These are phyloP conservation scores for Acanthurus lineatus DNA, from an alignment of 2,797 vertebrate species.

Conservation along the genomic window DNA sequence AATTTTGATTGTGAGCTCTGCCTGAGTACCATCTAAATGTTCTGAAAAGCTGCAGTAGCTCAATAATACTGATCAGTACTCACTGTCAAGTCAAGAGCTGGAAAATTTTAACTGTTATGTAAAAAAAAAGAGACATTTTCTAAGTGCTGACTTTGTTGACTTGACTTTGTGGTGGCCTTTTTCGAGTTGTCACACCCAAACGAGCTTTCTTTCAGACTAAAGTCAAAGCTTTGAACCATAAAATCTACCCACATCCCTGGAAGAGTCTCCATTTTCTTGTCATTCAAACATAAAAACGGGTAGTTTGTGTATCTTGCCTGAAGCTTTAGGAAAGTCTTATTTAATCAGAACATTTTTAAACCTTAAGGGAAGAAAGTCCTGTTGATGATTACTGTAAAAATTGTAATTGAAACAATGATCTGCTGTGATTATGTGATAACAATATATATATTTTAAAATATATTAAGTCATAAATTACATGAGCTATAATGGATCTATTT, in stretches of 20 bases:
- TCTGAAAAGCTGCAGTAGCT: background rate
- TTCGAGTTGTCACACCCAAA: slow-evolving; percentile 31
- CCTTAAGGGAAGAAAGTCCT: background rate
- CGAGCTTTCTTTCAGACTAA: slow-evolving; percentile 36
- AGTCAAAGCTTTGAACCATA: slow-evolving; percentile 44
- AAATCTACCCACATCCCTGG: slow-evolving; percentile 22
- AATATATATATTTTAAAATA: too few species aligned
- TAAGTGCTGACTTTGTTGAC: background rate
- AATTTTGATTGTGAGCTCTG: slow-evolving; percentile 19
- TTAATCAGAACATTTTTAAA: background rate
- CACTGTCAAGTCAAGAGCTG: background rate
- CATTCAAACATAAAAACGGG: slow-evolving; percentile 5
- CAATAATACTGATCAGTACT: background rate
- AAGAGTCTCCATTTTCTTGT: slow-evolving; percentile 21
- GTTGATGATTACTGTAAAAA: background rate
- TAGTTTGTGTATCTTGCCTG: slow-evolving; percentile 15
- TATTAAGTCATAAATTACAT: too few species aligned
- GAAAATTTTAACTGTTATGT: background rate
- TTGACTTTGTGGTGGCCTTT: background rate
- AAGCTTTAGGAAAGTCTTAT: slow-evolving; percentile 6
- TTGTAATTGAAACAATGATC: background rate
- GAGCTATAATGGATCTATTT: too few species aligned
- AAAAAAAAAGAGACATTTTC: background rate
- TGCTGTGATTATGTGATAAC: background rate
- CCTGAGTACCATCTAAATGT: background rate